A percentile compares a stretch with the other conserved stretches of the same genome.
Conservation (phyloP, 2,113 vertebrate genomes). For the Hypomesus transpacificus region DNA sequence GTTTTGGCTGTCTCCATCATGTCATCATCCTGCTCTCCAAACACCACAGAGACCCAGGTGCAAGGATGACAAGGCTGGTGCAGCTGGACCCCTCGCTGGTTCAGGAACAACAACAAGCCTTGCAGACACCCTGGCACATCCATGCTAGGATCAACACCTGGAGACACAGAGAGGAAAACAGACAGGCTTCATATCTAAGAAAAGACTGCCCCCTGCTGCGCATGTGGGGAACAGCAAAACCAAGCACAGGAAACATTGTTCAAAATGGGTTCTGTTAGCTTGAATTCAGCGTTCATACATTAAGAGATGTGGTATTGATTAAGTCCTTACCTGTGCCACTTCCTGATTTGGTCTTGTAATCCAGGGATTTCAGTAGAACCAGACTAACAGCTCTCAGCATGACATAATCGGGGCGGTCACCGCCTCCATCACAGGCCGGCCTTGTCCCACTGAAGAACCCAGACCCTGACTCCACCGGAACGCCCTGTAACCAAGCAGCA, state of each 20-base stretch:
- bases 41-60: slow-evolving; percentile 80
- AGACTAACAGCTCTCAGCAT: slow-evolving; percentile 80
- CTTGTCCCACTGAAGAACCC: slow-evolving; percentile 76
- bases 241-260: too few species aligned
- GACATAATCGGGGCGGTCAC: slow-evolving; percentile 65
- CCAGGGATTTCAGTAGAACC: slow-evolving; percentile 81
- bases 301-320: not conserved
- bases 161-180: not conserved
- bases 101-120: slow-evolving; percentile 73
- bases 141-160: slow-evolving; percentile 28
- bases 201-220: slow-evolving; percentile 40
- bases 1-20: slow-evolving; percentile 88
- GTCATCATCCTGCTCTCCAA: slow-evolving; percentile 94
- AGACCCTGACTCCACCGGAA: slow-evolving; percentile 57
- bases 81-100: slow-evolving; percentile 40
- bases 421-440: slow-evolving; percentile 18
- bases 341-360: slow-evolving; percentile 69
- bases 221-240: not conserved
- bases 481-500: slow-evolving; percentile 66
- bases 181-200: not conserved
- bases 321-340: slow-evolving; percentile 40
- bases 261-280: too few species aligned
- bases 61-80: slow-evolving; percentile 66
- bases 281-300: not conserved
- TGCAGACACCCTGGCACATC: slow-evolving; percentile 60